Evolutionary conservation across 2,113 vertebrate species (phyloP), one percentile per base, ranked within the genome.

Genomic region (Limnothrissa miodon): DNA sequence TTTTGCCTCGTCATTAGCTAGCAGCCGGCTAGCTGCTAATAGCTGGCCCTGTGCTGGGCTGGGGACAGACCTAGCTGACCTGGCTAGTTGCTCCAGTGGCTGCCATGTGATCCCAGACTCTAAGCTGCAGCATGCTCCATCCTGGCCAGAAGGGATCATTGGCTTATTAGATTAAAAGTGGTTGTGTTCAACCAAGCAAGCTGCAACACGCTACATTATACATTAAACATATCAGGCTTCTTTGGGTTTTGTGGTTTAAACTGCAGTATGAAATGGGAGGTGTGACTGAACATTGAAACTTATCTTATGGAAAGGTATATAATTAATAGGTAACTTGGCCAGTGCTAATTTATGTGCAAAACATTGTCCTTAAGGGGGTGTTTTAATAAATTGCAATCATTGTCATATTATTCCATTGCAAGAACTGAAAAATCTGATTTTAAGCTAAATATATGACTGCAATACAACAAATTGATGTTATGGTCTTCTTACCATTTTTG

Each of bases 81-180:
- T 6, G 42, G 42, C 42, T 42, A 42, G 62, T 62, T 85, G 51
- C 25, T 53, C 83, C 78, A 79, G 88, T 85, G 79, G 80, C 19
- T 19, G 85, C 86, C 93, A 93, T 94, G 93, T 94, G 93, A 94
- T 81, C 25, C 56, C 45, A n/a, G 66, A 79, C 79, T 81, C 87
- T 94, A 92, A 95, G 92, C 91, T 83, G 44, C 86, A 74, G 90
- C 92, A 89, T 89, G 86, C 90, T 88, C 88, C 89, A 82, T 86
- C 88, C 86, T 88, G 87, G 56, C 36, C 39, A 82, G 62, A 81
- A 83, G 25, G 89, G 89, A 92, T 92, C 91, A 92, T 89, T 83
- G 89, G 90, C 83, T 93, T 94, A 94, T 89, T 91, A 93, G 92
- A 94, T 94, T 95, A 94, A 90, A 91, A 86, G 78, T 90, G 91